A percentile compares a stretch with the other conserved stretches of the same genome.
phyloP scores from a whole-genome alignment of 2,797 vertebrate genomes.

The Bufotes viridis region DNA sequence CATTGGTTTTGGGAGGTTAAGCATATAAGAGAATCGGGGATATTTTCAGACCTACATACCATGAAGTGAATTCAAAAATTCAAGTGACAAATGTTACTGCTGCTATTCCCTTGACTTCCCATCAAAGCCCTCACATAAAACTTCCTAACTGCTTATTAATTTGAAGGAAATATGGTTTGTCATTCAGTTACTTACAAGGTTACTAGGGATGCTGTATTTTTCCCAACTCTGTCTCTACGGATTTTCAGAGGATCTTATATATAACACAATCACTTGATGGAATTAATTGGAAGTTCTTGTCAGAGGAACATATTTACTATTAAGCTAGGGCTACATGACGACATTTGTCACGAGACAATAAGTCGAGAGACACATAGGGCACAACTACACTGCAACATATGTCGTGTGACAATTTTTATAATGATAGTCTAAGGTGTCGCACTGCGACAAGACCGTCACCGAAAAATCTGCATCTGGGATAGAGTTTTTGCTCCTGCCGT shows the following conservation, averaged over 20 bases:
- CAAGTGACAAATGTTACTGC: constrained; percentile 67
- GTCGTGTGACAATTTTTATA: no score
- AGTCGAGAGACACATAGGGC: no score
- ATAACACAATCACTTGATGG: constrained; percentile 57
- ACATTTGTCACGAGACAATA: no score
- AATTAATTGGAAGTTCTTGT: constrained; percentile 79
- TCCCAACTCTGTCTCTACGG: not conserved
- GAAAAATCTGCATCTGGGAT: no score
- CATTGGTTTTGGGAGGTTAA: constrained; percentile 83
- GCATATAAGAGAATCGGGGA: constrained; percentile 70
- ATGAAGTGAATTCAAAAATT: constrained; percentile 73
- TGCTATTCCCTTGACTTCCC: constrained; percentile 72
- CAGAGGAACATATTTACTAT: constrained; percentile 74
- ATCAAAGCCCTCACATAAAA: constrained; percentile 72
- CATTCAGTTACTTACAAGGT: constrained; percentile 70
- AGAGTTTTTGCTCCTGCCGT: no score
- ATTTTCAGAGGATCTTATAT: constrained; percentile 22
- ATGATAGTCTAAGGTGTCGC: no score
- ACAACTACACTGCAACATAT: no score
- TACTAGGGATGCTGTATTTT: constrained; percentile 32
- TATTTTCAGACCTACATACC: constrained; percentile 74
- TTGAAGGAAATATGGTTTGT: constrained; percentile 71
- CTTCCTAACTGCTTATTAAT: constrained; percentile 77
- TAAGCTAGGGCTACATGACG: no score
- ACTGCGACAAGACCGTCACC: no score